Evolutionary conservation across 2,888 invertebrate species (phyloP).

Genomic region (Eutolmus rufibarbis): DNA sequence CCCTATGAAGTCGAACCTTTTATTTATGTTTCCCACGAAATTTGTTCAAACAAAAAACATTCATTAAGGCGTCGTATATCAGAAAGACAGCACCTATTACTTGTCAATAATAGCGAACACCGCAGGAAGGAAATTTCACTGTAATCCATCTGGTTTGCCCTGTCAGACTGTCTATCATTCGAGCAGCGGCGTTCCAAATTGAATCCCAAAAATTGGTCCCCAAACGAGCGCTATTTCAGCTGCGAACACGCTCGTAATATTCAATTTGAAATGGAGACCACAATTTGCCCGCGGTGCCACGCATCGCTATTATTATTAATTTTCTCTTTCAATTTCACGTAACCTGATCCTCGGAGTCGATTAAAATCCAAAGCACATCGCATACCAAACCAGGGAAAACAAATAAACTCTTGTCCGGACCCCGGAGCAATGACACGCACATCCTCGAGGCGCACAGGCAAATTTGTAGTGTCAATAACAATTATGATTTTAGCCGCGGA

Average conservation of each 20-base stretch:
- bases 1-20: neutral
- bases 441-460: neutral
- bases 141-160: neutral
- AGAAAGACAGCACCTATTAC: neutral
- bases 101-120: neutral
- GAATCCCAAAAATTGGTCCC: neutral
- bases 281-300: neutral
- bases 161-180: neutral
- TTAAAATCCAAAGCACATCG: neutral
- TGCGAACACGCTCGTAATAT: neutral
- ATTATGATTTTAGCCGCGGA: neutral
- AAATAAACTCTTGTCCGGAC: neutral
- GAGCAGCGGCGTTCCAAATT: neutral
- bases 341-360: neutral
- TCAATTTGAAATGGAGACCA: neutral
- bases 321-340: neutral
- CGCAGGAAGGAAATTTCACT: neutral
- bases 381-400: neutral
- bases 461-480: conserved; percentile 14
- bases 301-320: neutral
- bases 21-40: neutral
- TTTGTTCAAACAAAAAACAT: neutral
- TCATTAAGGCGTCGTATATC: neutral
- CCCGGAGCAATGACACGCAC: neutral
- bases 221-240: neutral